These are phyloP conservation scores for Matsumyia berberina DNA, from an alignment of 2,888 invertebrate genomes.

Conservation along the genomic window DNA sequence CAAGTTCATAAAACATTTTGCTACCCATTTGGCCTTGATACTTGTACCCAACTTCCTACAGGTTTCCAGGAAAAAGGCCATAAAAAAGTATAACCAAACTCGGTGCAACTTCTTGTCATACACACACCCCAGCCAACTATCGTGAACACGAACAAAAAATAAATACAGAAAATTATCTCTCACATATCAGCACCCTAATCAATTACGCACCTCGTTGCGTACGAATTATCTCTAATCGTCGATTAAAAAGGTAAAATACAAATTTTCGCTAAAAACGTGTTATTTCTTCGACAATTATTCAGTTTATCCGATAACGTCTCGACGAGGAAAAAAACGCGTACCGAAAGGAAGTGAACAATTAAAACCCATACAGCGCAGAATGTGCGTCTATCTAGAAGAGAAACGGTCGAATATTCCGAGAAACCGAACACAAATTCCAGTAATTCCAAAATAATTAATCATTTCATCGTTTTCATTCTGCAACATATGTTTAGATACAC, in stretches of 20 bases:
- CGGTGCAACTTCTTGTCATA: neutral
- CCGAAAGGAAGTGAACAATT: conserved; percentile 10
- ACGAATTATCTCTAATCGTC: conserved; percentile 43
- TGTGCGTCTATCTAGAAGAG: neutral
- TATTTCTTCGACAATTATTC: conserved; percentile 21
- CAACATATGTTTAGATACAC: conserved; percentile 20
- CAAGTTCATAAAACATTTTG: neutral
- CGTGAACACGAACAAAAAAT: neutral
- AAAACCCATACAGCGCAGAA: neutral
- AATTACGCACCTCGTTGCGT: conserved; percentile 23
- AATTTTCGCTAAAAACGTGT: conserved; percentile 5
- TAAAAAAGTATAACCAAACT: neutral
- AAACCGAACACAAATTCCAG: neutral
- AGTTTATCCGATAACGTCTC: conserved; percentile 7
- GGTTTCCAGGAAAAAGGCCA: neutral
- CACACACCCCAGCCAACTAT: neutral
- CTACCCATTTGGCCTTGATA: neutral
- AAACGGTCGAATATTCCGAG: conserved; percentile 12
- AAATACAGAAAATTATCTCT: conserved; percentile 1
- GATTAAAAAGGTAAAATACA: conserved; percentile 18
- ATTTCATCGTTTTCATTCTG: conserved; percentile 12
- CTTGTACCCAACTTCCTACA: conserved; percentile 11
- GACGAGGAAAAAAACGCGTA: neutral
- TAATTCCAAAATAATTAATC: conserved; percentile 43
- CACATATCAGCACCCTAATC: conserved; percentile 34